A percentile compares a stretch with the other conserved stretches of the same genome.
These are phyloP conservation scores for Tinamus major DNA, from an alignment of 2,797 vertebrate species.

Conservation along the genomic window DNA sequence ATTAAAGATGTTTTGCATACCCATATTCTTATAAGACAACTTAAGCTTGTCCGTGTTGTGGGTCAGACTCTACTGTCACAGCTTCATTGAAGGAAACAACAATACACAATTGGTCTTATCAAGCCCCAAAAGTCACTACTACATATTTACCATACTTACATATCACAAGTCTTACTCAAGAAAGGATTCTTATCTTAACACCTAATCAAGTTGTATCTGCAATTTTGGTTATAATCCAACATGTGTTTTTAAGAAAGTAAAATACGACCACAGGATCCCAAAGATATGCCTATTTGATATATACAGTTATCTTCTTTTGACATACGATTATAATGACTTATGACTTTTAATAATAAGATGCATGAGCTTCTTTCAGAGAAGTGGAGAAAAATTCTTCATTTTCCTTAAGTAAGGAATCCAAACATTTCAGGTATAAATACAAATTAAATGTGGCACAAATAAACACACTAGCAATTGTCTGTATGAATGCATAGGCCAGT, in stretches of 20 bases:
- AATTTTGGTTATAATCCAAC: background rate
- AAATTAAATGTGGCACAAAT: background rate
- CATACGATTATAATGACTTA: background rate
- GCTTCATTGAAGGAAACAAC: background rate
- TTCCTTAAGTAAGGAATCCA: background rate
- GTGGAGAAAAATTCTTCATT: background rate
- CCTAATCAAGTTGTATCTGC: background rate
- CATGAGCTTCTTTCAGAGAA: background rate
- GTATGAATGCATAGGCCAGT: background rate
- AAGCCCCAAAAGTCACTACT: background rate
- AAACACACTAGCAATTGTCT: background rate
- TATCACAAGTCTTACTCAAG: background rate
- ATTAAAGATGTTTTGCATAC: background rate
- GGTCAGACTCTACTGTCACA: background rate
- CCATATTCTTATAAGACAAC: background rate
- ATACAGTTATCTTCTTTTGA: background rate
- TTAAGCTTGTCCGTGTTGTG: background rate
- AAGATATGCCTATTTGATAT: background rate
- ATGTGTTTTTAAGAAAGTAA: background rate
- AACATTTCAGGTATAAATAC: background rate
- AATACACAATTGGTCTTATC: background rate
- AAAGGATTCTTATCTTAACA: background rate
- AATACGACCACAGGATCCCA: background rate
- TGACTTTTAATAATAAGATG: background rate
- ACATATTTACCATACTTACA: background rate